phyloP scores from a whole-genome alignment of 2,888 invertebrate species.

The Megamerina dolium region DNA sequence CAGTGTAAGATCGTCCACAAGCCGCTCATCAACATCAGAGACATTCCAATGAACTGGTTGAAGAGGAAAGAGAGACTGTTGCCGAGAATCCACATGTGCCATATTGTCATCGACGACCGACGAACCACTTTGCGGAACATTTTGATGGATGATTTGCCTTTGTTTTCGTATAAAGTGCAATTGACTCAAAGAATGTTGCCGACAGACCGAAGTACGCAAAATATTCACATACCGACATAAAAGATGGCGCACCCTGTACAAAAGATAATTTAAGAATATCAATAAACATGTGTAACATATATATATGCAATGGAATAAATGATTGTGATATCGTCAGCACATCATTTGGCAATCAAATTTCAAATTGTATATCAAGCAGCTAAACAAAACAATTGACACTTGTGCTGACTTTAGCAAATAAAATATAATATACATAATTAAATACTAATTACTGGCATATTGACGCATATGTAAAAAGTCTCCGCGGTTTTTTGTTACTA shows the following conservation, averaged over 20 bases:
- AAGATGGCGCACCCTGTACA: too few species aligned
- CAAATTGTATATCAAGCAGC: not conserved
- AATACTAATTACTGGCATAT: too few species aligned
- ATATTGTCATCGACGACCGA: not conserved
- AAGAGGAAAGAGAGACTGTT: constrained; percentile 17
- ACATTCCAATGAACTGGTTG: constrained; percentile 14
- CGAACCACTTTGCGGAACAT: not conserved
- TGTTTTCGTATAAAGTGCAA: not conserved
- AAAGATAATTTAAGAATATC: too few species aligned
- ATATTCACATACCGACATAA: too few species aligned
- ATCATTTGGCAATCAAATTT: not conserved
- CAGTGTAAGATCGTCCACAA: constrained; percentile 13
- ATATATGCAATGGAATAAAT: too few species aligned
- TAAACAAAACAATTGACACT: constrained; percentile 1
- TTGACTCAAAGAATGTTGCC: not conserved
- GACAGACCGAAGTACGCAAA: too few species aligned
- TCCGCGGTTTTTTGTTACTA: too few species aligned
- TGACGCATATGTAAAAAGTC: too few species aligned
- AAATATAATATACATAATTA: too few species aligned
- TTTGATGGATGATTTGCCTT: not conserved
- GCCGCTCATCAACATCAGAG: too few species aligned
- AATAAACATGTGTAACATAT: too few species aligned
- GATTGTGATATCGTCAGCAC: not conserved
- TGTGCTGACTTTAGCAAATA: too few species aligned
- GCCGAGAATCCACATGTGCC: constrained; percentile 9